A percentile compares a stretch with the other conserved stretches of the same genome.
phyloP scores from a whole-genome alignment of 2,113 vertebrate genomes.

The Phodopus roborovskii region DNA sequence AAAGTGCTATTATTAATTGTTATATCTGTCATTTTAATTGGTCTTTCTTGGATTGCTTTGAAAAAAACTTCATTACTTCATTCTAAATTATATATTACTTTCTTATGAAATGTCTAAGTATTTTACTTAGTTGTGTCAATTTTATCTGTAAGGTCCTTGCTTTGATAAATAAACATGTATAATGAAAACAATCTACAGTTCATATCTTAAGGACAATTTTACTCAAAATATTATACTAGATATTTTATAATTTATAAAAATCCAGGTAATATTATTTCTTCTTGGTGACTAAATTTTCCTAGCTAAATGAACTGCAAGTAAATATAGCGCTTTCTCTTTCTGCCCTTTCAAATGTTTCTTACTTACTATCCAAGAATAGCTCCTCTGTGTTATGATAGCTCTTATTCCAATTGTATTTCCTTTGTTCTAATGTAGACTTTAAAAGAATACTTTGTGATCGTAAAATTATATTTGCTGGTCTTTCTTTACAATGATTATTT shows the following conservation, averaged over 20 bases:
- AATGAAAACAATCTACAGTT: background rate
- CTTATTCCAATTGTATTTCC: background rate
- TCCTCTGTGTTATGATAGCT: background rate
- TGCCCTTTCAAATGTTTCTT: background rate
- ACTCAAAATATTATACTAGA: background rate
- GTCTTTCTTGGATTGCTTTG: background rate
- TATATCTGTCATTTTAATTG: conserved; percentile 7
- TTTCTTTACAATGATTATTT: background rate
- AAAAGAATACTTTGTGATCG: background rate
- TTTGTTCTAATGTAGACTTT: background rate
- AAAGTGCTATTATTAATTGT: background rate
- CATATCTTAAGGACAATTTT: background rate
- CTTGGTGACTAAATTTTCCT: background rate
- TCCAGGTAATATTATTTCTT: background rate
- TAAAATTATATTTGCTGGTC: background rate
- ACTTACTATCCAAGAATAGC: background rate
- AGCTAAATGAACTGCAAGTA: background rate
- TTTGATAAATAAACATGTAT: background rate
- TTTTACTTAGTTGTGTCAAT: background rate
- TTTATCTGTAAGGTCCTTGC: background rate
- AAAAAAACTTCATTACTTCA: background rate
- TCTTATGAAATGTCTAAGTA: background rate
- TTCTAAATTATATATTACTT: background rate
- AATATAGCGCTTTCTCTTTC: background rate
- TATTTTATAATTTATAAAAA: background rate